Evolutionary conservation across 2,113 vertebrate genomes (phyloP), one percentile per base, ranked within the genome.

Genomic region (Corythornis madagascariensis): DNA sequence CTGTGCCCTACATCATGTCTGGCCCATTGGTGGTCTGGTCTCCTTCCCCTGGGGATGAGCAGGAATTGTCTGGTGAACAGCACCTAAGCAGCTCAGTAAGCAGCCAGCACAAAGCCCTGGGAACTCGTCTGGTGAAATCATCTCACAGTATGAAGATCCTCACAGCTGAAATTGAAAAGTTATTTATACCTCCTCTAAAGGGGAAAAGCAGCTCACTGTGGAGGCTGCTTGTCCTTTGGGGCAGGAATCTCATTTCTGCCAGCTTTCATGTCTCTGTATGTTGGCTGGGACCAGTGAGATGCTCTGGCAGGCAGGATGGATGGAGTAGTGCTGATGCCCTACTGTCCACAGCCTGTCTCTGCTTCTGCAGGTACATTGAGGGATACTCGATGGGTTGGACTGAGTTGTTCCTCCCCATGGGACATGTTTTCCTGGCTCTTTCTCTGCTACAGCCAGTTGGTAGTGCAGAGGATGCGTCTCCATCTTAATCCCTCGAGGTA

Each of bases 141-240:
- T 79, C 38, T 85, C 13, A 4, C 59, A 50, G 52, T 72, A 65
- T 66, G 73, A 91, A 74, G 80, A 91, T 78, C 65, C 50, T 76
- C 2, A 2, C 56, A 89, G 53, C 12, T 79, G 81, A 78, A 94
- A 91, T 45, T 31, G 81, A 89, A 82, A 93, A 94, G 77, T 86
- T 92, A 84, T 74, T 95, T 92, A 83, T 93, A 88, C 78, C 80
- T 81, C 45, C 57, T 95, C 72, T 74, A 61, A 72, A 92, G n/a
- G 42, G 50, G 40, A 75, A 71, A 89, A 94, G 6, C 7, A 63
- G 78, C 59, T 87, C 7, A 2, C 21, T 52, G 33, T n/a, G 43
- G 38, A 77, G 56, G 47, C 25, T 52, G 5, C 50, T 65, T 63
- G 26, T 43, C 56, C 67, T 82, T 42, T 80, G 74, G 67, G 67